A percentile compares a stretch with the other conserved stretches of the same genome.
These are phyloP conservation scores for Aphaenogaster ashmeadi DNA, from an alignment of 1,140 invertebrate genomes.

Conservation along the genomic window DNA sequence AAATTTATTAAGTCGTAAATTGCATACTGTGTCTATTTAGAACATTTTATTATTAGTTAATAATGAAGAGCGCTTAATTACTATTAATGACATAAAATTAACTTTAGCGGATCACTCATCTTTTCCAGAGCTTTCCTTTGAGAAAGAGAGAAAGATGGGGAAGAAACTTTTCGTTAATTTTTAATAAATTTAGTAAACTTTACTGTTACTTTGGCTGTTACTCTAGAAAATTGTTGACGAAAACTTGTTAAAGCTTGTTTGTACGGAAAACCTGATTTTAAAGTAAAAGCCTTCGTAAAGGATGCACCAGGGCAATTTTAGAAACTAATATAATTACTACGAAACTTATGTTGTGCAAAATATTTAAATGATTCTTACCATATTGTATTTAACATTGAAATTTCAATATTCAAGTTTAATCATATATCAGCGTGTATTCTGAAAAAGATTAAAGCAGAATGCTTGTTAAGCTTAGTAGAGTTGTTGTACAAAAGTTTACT, in stretches of 20 bases:
- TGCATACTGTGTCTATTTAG: not conserved
- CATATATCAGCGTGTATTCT: not conserved
- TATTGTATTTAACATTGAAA: constrained; percentile 24
- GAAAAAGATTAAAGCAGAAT: constrained; percentile 21
- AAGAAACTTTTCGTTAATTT: constrained; percentile 26
- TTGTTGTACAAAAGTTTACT: not conserved
- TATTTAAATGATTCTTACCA: constrained; percentile 30
- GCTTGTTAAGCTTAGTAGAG: not conserved
- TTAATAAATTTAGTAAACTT: constrained; percentile 27
- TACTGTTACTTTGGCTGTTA: not conserved
- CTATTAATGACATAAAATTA: not conserved
- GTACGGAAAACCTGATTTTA: constrained; percentile 1
- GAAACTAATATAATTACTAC: not conserved
- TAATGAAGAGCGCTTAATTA: not conserved
- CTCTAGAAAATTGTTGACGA: constrained; percentile 17
- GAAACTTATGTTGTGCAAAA: constrained; percentile 10
- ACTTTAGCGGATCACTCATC: not conserved
- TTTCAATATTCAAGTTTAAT: constrained; percentile 33
- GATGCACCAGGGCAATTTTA: constrained; percentile 19
- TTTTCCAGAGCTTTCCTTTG: not conserved
- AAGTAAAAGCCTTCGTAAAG: constrained; percentile 8
- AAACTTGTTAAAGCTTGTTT: constrained; percentile 53
- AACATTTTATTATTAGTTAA: not conserved
- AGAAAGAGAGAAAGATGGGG: not conserved
- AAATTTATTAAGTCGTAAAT: constrained; percentile 6